A percentile compares a stretch with the other conserved stretches of the same genome.
Evolutionary conservation across 2,113 vertebrate genomes (phyloP).

Genomic region (Pseudorasbora parva): DNA sequence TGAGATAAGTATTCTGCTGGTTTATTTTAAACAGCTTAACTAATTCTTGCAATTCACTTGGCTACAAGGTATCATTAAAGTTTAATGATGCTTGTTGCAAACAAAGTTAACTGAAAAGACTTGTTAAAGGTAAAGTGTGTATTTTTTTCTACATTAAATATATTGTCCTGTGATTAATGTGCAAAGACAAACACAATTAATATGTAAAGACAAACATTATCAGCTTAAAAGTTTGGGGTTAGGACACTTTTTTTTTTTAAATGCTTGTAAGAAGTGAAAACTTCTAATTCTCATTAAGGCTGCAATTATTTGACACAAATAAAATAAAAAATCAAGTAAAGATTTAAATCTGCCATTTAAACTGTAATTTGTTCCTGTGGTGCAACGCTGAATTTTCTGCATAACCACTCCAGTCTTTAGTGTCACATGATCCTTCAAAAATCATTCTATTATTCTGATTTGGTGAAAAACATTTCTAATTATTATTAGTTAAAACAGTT

Average conservation of each 20-base stretch:
- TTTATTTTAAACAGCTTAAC: slow-evolving; percentile 29
- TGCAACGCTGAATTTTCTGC: too few species aligned
- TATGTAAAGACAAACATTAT: not conserved
- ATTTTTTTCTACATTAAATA: too few species aligned
- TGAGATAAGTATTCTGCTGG: slow-evolving; percentile 29
- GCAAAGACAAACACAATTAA: not conserved
- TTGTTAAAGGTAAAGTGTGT: not conserved
- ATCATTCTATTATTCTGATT: too few species aligned
- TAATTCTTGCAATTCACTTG: slow-evolving; percentile 13
- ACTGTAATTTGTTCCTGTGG: too few species aligned
- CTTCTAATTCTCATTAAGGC: not conserved
- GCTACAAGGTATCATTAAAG: slow-evolving; percentile 2
- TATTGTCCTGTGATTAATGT: not conserved
- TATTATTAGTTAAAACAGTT: too few species aligned
- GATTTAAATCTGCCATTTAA: too few species aligned
- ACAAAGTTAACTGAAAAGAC: slow-evolving; percentile 18
- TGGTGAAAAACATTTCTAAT: too few species aligned
- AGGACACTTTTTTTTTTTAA: not conserved
- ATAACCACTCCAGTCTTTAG: too few species aligned
- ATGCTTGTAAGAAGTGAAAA: not conserved
- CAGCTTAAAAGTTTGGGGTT: not conserved
- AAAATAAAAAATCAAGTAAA: too few species aligned
- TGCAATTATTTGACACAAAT: too few species aligned
- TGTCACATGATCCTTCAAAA: too few species aligned
- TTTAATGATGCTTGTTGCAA: slow-evolving; percentile 5